A percentile compares a stretch with the other conserved stretches of the same genome.
Conservation (phyloP, 2,888 invertebrate genomes). For the Cataglyphis cursor region DNA sequence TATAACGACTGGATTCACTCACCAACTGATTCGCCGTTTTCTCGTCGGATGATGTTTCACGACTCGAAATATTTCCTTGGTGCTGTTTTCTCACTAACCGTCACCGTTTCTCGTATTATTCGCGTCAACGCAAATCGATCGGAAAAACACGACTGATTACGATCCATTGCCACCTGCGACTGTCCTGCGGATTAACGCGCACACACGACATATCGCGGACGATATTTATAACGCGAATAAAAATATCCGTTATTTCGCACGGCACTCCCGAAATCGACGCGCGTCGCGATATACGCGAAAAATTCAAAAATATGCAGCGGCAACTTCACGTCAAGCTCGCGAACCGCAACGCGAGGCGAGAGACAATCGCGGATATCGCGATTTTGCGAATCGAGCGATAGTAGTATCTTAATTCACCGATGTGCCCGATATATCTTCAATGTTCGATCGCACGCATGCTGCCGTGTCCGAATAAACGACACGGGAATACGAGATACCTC, state of each 20-base stretch:
- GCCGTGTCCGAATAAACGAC: neutral
- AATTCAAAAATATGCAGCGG: neutral
- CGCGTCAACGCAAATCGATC: neutral
- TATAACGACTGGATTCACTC: conserved; percentile 7
- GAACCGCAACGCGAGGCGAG: no score
- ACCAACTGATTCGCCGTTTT: neutral
- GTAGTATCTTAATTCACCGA: neutral
- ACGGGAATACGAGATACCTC: neutral
- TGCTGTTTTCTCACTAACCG: neutral
- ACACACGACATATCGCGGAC: neutral
- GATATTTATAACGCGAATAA: neutral
- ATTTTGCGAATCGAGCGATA: neutral
- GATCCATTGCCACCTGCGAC: neutral
- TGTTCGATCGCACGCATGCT: neutral
- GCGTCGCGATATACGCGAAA: neutral
- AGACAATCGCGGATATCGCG: neutral
- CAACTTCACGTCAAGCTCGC: neutral
- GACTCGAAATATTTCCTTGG: conserved; percentile 3
- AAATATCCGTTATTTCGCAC: neutral
- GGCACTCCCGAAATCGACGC: neutral
- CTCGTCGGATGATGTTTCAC: neutral
- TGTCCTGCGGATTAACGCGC: neutral
- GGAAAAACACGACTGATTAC: neutral
- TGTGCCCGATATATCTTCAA: neutral
- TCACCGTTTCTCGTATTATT: conserved; percentile 13